Evolutionary conservation across 2,888 invertebrate species (phyloP).

Genomic region (Mechanitis mazaeus): DNA sequence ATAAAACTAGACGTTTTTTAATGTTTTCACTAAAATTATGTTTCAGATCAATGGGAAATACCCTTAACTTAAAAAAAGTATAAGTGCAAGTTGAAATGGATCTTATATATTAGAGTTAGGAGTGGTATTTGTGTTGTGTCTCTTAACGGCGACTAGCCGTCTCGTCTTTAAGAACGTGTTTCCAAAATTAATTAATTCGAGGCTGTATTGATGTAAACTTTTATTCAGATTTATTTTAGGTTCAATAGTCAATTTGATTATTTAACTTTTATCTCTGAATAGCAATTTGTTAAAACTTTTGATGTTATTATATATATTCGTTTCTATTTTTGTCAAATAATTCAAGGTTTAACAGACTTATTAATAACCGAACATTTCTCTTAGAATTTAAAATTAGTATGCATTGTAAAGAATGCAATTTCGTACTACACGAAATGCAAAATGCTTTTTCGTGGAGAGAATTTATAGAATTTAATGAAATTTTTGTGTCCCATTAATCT

Average conservation of each 20-base stretch:
- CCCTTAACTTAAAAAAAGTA: slow-evolving; percentile 17
- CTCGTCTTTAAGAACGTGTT: slow-evolving; percentile 63
- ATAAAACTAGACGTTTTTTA: too few relatives aligned
- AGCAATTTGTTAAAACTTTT: too few relatives aligned
- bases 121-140: slow-evolving; percentile 20
- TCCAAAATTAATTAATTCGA: slow-evolving; percentile 30
- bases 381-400: too few relatives aligned
- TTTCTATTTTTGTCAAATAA: too few relatives aligned
- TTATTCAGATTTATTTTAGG: neutral
- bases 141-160: slow-evolving; percentile 61
- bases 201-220: slow-evolving; percentile 11
- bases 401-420: too few relatives aligned
- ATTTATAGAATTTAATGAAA: neutral
- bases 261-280: neutral
- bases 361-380: too few relatives aligned
- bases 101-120: slow-evolving; percentile 42
- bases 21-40: too few relatives aligned
- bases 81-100: slow-evolving; percentile 35
- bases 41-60: slow-evolving; percentile 23
- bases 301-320: too few relatives aligned
- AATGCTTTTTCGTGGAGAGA: too few relatives aligned
- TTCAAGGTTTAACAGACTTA: too few relatives aligned
- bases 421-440: too few relatives aligned
- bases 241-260: neutral
- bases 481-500: neutral